Evolutionary conservation across 37 sponge, comb jelly and placozoan genomes (phyloP).

Genomic region (Haliclona indistincta): DNA sequence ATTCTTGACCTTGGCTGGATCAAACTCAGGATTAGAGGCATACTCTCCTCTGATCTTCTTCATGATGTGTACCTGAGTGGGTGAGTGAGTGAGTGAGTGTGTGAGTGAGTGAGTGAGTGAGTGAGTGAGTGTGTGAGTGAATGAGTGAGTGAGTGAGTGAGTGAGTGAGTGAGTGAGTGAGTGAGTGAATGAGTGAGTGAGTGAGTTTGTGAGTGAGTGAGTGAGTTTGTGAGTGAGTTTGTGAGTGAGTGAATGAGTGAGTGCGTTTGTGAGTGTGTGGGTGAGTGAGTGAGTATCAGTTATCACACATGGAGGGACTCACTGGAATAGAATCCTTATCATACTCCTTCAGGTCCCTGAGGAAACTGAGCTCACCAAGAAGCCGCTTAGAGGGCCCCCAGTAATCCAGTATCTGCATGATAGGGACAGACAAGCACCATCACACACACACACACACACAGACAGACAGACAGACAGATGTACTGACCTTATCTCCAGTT

Average conservation of each 20-base stretch:
- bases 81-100: background rate
- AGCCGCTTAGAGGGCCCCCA: slow-evolving; percentile 99
- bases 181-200: slow-evolving; percentile 50
- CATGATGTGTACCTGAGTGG: slow-evolving; percentile 80
- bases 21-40: slow-evolving; percentile 88
- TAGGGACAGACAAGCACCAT: slow-evolving; percentile 5
- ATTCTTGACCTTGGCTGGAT: slow-evolving; percentile 91
- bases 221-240: no score
- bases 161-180: background rate
- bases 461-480: background rate
- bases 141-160: background rate
- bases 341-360: slow-evolving; percentile 84
- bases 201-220: no score
- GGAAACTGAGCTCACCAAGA: slow-evolving; percentile 94
- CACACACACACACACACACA: background rate
- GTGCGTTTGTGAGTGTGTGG: no score
- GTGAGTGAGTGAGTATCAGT: no score
- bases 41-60: slow-evolving; percentile 92
- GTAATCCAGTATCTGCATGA: slow-evolving; percentile 88
- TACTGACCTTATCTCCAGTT: slow-evolving; percentile 66
- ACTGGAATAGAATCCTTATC: slow-evolving; percentile 96
- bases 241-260: slow-evolving; percentile 52
- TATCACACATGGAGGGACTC: background rate
- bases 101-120: background rate
- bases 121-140: no score